A percentile compares a stretch with the other conserved stretches of the same genome.
Evolutionary conservation across 2,797 vertebrate species (phyloP).

Genomic region (Propithecus perrieri): DNA sequence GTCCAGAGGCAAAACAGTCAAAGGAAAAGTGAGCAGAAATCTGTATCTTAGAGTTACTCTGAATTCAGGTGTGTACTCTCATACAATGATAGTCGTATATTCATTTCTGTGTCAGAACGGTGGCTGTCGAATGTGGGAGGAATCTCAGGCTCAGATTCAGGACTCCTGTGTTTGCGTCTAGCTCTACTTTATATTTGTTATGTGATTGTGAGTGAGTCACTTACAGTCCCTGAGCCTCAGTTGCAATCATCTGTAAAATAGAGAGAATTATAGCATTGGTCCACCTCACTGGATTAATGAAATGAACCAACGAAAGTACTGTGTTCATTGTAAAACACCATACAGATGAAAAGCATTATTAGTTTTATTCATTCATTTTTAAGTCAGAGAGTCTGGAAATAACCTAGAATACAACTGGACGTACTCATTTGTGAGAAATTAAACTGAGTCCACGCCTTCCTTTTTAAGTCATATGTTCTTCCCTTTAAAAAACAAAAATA

Average conservation of each 20-base stretch:
- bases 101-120: not conserved
- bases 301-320: not conserved
- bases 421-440: not conserved
- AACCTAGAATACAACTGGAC: not conserved
- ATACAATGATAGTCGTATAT: rapidly evolving
- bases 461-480: not conserved
- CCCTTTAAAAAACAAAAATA: not conserved
- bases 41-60: not conserved
- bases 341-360: not conserved
- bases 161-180: not conserved
- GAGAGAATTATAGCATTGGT: not conserved
- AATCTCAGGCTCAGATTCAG: not conserved
- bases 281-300: not conserved
- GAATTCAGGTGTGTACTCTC: not conserved
- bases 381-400: not conserved
- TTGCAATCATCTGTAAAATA: not conserved
- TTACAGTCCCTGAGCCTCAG: not conserved
- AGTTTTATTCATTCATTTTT: not conserved
- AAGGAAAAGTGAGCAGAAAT: not conserved
- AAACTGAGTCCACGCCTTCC: not conserved
- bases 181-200: not conserved
- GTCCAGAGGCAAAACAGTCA: not conserved
- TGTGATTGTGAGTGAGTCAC: not conserved
- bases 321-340: not conserved
- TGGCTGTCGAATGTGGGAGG: not conserved